phyloP scores from a whole-genome alignment of 2,888 invertebrate species.

The Asteroscopus sphinx region DNA sequence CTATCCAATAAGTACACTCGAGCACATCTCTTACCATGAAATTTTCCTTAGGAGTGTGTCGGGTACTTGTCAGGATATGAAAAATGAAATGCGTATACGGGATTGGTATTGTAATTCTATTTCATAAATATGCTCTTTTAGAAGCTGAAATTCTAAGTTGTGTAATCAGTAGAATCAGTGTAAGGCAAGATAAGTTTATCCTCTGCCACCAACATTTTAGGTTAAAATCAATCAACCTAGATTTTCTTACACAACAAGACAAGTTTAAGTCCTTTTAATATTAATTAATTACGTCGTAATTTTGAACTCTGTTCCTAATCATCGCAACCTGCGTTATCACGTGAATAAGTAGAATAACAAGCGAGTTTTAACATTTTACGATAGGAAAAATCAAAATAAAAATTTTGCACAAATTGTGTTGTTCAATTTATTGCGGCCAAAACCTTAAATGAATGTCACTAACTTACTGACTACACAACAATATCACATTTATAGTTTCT shows the following conservation, averaged over 20 bases:
- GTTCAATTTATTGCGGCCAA: slow-evolving; percentile 58
- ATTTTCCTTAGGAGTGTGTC: no score
- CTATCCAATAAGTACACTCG: no score
- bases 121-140: slow-evolving; percentile 7
- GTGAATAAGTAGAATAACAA: not conserved
- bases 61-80: not conserved
- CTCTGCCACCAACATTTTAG: not conserved
- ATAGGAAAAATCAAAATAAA: slow-evolving; percentile 32
- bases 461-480: slow-evolving; percentile 62
- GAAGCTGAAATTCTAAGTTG: slow-evolving; percentile 23
- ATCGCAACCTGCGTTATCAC: no score
- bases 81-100: slow-evolving; percentile 15
- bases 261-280: not conserved
- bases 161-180: slow-evolving; percentile 45
- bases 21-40: no score
- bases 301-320: slow-evolving; percentile 1
- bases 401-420: slow-evolving; percentile 32
- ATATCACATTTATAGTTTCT: slow-evolving; percentile 65
- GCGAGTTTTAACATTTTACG: not conserved
- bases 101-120: slow-evolving; percentile 18
- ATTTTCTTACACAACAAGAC: not conserved
- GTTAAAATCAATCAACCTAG: not conserved
- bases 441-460: slow-evolving; percentile 48
- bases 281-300: not conserved
- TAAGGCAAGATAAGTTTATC: not conserved